phyloP scores from a whole-genome alignment of 2,888 invertebrate species.

The Hypercompe scribonia region DNA sequence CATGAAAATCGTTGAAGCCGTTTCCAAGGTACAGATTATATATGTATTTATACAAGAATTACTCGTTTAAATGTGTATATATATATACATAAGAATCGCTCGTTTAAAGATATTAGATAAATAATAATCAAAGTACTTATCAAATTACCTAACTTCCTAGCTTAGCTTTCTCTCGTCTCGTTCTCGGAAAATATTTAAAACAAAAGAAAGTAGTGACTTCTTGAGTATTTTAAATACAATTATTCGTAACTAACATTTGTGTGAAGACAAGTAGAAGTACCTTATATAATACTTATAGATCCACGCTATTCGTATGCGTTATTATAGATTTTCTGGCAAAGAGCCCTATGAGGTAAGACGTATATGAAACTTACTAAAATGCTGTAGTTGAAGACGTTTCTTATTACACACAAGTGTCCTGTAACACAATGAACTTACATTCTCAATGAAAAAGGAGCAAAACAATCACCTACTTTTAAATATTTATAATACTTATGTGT shows the following conservation, averaged over 20 bases:
- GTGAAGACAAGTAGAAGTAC: not conserved
- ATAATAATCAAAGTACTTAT: no score
- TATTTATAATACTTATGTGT: not conserved
- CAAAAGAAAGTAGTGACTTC: not conserved
- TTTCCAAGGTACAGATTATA: no score
- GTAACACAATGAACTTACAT: not conserved
- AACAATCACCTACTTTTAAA: slow-evolving; percentile 7
- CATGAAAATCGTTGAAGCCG: no score
- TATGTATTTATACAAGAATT: no score
- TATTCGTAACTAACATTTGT: not conserved
- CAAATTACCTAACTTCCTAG: no score
- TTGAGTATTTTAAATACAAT: not conserved
- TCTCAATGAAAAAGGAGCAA: not conserved
- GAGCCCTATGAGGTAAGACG: not conserved
- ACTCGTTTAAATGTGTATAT: no score
- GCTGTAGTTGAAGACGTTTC: not conserved
- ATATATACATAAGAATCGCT: no score
- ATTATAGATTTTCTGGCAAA: not conserved
- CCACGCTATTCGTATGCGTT: not conserved
- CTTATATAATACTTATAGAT: not conserved
- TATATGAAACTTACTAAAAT: no score
- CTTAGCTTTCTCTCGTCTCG: not conserved
- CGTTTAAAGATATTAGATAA: no score
- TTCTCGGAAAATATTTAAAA: not conserved
- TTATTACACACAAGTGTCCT: not conserved